phyloP scores from a whole-genome alignment of 2,888 invertebrate species.

The Microplitis deprimator region DNA sequence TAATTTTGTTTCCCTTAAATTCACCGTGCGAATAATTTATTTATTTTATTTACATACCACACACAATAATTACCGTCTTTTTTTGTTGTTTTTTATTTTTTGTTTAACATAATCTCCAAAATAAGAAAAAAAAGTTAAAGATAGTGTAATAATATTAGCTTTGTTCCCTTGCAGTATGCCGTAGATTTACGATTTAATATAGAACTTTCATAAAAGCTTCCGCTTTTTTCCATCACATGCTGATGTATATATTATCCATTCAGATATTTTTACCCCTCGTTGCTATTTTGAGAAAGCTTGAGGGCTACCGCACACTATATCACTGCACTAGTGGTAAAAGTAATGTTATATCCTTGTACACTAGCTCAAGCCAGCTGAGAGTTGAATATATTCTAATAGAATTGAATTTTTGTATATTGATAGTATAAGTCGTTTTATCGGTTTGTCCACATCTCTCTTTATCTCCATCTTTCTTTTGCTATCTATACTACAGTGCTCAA shows the following conservation, averaged over 20 bases:
- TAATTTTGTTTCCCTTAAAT: background rate
- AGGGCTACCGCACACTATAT: background rate
- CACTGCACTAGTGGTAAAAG: background rate
- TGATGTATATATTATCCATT: slow-evolving; percentile 26
- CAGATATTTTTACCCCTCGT: background rate
- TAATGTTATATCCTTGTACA: background rate
- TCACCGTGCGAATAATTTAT: background rate
- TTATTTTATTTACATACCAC: too few relatives aligned
- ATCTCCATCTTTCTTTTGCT: slow-evolving; percentile 22
- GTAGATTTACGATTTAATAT: slow-evolving; percentile 53
- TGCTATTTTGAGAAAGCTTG: background rate
- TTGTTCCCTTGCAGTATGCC: background rate
- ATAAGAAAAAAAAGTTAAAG: slow-evolving; percentile 1
- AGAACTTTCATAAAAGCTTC: slow-evolving; percentile 54
- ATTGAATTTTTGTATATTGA: slow-evolving; percentile 50
- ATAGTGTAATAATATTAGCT: slow-evolving; percentile 20
- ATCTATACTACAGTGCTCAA: slow-evolving; percentile 24
- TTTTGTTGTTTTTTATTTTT: background rate
- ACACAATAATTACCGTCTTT: background rate
- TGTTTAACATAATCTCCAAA: background rate
- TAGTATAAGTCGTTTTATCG: slow-evolving; percentile 53
- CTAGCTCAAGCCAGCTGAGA: background rate
- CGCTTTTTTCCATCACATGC: slow-evolving; percentile 28
- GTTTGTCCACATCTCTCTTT: slow-evolving; percentile 52
- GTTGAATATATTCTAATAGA: slow-evolving; percentile 53